phyloP scores from a whole-genome alignment of 1,140 invertebrate species.

The Drosophila lacteicornis region DNA sequence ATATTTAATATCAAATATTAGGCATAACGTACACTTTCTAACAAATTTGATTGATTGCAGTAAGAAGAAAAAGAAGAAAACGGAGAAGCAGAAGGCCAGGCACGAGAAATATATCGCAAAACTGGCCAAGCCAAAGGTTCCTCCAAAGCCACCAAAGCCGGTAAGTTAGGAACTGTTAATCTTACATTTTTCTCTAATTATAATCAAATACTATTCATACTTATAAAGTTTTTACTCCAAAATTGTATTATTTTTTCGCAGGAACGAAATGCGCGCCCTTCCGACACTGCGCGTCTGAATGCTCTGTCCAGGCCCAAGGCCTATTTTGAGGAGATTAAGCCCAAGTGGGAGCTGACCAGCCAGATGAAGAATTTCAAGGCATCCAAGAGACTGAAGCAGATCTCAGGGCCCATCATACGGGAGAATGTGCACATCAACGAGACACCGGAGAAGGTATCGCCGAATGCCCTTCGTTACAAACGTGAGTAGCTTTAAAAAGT shows the following conservation, averaged over 20 bases:
- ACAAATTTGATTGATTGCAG: constrained; percentile 5
- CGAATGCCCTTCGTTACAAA: constrained; percentile 64
- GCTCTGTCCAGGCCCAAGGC: constrained; percentile 52
- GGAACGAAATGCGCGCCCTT: constrained; percentile 38
- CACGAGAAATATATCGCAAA: constrained; percentile 42
- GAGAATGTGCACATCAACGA: constrained; percentile 62
- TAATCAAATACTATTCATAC: background rate
- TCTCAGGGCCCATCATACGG: constrained; percentile 44
- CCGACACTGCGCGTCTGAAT: constrained; percentile 39
- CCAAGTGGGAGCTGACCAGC: constrained; percentile 59
- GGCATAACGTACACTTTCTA: too few relatives aligned
- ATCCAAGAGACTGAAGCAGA: constrained; percentile 51
- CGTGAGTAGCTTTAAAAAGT: constrained; percentile 42
- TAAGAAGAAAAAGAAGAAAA: constrained; percentile 58
- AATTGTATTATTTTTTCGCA: constrained; percentile 3
- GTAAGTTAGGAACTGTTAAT: constrained; percentile 37
- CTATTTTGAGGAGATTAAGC: constrained; percentile 44
- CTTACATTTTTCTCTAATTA: too few relatives aligned
- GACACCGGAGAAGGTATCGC: constrained; percentile 54
- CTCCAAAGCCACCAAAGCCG: constrained; percentile 31
- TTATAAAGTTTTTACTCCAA: background rate
- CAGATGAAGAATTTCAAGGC: constrained; percentile 53
- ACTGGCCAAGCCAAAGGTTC: constrained; percentile 52
- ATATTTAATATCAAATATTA: too few relatives aligned
- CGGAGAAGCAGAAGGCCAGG: constrained; percentile 30